Base-by-base conservation (phyloP, 2,888 invertebrate species). In the Operophtera brumata region DNA sequence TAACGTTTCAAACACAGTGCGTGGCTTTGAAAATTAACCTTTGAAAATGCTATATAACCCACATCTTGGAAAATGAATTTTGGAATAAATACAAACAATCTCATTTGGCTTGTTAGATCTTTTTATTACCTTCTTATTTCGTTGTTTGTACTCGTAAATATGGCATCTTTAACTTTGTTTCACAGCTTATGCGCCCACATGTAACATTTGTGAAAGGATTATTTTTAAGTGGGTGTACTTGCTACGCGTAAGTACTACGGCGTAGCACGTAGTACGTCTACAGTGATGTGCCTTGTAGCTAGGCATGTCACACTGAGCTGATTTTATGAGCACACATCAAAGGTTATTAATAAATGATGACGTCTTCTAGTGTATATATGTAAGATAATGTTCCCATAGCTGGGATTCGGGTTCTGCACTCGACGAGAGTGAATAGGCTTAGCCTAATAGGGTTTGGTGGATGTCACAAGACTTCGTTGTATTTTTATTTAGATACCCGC, bases 1-100 rank as follows among this genome's bases (percentile, higher is more conserved):
- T 8, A 8, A n/a, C 25, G 20, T 34, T 11, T 14, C 12, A 4
- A 37, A 41, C 48, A 14, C 51, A 51, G 62, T 59, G 62, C 48
- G 59, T 57, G 20, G 9, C 3, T 1, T 9, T 1, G 32, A 9
- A 14, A 5, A 36, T 40, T 57, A 55, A 54, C 59, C 55, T 59
- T 53, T 59, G 59, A 59, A 50, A 53, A 9, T 40, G 45, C 20
- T 40, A 52, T 50, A 49, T 51, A 48, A 46, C 54, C 14, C 40
- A 49, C 57, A 57, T 55, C 62, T 46, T 40, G 62, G 53, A 53
- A 62, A 55, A 62, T 62, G 59, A 64, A 61, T 64, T 60, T 64
- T 62, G 60, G 52, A 60, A 60, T 57, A 64, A 61, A 64, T 55
- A 59, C 56, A 49, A 53, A 58, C 53, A 62, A 61, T 57, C 59